These are phyloP conservation scores for Mya arenaria DNA, from an alignment of 1,140 invertebrate species.

Conservation along the genomic window DNA sequence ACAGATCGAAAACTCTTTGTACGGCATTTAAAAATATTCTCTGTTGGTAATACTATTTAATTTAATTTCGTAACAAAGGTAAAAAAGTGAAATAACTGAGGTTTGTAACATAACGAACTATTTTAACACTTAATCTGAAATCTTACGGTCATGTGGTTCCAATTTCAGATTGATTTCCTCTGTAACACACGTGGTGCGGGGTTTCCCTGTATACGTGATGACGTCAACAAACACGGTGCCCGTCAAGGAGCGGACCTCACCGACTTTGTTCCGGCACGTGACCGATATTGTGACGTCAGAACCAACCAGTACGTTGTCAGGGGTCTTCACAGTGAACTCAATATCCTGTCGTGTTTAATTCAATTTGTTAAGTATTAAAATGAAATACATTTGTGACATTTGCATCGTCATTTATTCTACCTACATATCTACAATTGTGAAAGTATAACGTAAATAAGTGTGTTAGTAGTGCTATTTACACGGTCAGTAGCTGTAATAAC, in stretches of 20 bases:
- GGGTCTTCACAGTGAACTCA: slow-evolving; percentile 3
- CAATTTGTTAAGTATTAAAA: not conserved
- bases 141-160: slow-evolving; percentile 19
- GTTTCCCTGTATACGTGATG: slow-evolving; percentile 36
- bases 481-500: no score
- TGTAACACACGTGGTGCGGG: not conserved
- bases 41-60: not conserved
- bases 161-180: slow-evolving; percentile 1
- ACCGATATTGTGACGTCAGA: slow-evolving; percentile 6
- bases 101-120: not conserved
- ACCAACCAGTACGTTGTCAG: slow-evolving; percentile 14
- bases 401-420: no score
- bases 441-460: no score
- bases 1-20: not conserved
- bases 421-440: no score
- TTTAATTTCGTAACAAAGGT: not conserved
- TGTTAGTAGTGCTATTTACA: no score
- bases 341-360: slow-evolving; percentile 7
- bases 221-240: slow-evolving; percentile 35
- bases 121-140: not conserved
- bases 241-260: not conserved
- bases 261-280: not conserved
- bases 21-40: not conserved
- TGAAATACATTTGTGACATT: not conserved
- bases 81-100: not conserved